These are phyloP conservation scores for Drosophila suboccidentalis DNA, from an alignment of 2,888 invertebrate species.

Conservation along the genomic window DNA sequence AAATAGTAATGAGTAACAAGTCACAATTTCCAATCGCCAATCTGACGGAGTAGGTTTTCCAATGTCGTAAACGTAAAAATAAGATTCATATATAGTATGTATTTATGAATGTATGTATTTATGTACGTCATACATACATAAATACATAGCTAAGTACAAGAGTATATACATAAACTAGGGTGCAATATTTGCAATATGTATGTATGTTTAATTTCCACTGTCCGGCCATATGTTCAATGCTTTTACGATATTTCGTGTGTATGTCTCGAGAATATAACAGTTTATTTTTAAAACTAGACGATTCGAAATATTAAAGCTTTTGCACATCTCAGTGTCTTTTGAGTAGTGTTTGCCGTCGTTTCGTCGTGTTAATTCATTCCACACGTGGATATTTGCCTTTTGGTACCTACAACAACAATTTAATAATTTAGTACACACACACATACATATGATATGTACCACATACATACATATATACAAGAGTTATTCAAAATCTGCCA, in stretches of 20 bases:
- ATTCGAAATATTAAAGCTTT: constrained; percentile 75
- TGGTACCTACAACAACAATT: constrained; percentile 48
- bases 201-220: constrained; percentile 38
- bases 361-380: constrained; percentile 68
- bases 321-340: constrained; percentile 80
- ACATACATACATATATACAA: background rate
- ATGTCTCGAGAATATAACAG: constrained; percentile 56
- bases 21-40: constrained; percentile 29
- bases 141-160: constrained; percentile 1
- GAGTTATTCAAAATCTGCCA: constrained; percentile 18
- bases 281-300: constrained; percentile 78
- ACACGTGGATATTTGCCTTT: constrained; percentile 64
- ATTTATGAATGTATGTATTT: constrained; percentile 1
- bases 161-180: constrained; percentile 19
- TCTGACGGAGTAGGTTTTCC: constrained; percentile 34
- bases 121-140: constrained; percentile 12
- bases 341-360: constrained; percentile 82
- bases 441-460: background rate
- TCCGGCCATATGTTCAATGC: constrained; percentile 41
- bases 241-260: constrained; percentile 61
- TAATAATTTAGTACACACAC: constrained; percentile 2
- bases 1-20: constrained; percentile 54
- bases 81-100: constrained; percentile 8
- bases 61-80: constrained; percentile 28
- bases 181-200: constrained; percentile 57